Conservation (phyloP, 2,888 invertebrate genomes). For the Eumerus sabulonum region DNA sequence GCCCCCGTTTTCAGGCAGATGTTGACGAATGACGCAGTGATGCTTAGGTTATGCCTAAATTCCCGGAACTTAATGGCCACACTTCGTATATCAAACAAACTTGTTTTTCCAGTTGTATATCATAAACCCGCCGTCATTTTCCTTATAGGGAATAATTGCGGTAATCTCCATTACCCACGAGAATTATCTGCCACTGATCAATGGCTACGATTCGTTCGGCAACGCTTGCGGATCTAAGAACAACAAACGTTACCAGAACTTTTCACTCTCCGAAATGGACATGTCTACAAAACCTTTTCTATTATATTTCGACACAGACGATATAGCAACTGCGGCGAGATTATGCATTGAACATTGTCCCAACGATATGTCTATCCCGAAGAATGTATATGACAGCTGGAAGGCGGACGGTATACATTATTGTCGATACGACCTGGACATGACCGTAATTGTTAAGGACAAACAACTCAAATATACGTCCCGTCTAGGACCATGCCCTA, state of each 20-base stretch:
- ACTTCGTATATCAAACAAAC: no score
- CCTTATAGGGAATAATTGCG: constrained; percentile 86
- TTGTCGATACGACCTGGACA: constrained; percentile 86
- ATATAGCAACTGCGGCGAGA: constrained; percentile 87
- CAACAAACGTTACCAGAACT: constrained; percentile 86
- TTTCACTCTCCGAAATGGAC: constrained; percentile 88
- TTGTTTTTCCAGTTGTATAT: not conserved
- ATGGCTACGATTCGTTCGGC: constrained; percentile 91
- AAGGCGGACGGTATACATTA: constrained; percentile 85
- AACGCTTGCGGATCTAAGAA: constrained; percentile 91
- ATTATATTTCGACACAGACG: constrained; percentile 89
- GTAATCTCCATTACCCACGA: constrained; percentile 93
- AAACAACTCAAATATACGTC: constrained; percentile 76
- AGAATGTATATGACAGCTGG: constrained; percentile 87
- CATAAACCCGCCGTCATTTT: not conserved
- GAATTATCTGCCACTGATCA: constrained; percentile 89
- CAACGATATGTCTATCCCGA: constrained; percentile 80
- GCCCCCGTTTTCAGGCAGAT: no score
- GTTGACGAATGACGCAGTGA: no score
- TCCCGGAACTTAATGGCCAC: no score
- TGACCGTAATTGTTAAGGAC: constrained; percentile 79
- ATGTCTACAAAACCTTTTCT: constrained; percentile 88
- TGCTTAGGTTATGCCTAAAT: no score
- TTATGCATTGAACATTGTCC: constrained; percentile 95
- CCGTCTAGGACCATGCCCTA: constrained; percentile 87